phyloP scores from a whole-genome alignment of 1,140 invertebrate genomes.

The Drosophila orena region DNA sequence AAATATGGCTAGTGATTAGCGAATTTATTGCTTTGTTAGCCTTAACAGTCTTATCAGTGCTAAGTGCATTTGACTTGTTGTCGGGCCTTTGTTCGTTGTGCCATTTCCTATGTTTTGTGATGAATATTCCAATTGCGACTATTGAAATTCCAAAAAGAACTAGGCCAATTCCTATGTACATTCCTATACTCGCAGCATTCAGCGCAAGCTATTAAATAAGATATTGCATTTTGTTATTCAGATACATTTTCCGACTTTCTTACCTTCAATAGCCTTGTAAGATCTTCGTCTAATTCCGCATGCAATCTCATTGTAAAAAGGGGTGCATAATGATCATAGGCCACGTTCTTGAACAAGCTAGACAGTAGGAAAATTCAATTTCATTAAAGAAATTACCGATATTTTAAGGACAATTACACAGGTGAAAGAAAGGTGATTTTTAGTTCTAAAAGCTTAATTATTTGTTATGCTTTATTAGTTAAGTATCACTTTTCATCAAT shows the following conservation, averaged over 20 bases:
- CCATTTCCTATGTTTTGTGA: constrained; percentile 65
- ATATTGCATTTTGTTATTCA: background rate
- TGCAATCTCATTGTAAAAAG: constrained; percentile 47
- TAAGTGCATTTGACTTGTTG: constrained; percentile 24
- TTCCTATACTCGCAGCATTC: constrained; percentile 44
- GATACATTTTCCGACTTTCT: background rate
- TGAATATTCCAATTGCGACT: constrained; percentile 32
- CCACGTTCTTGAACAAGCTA: constrained; percentile 52
- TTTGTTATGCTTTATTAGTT: too few species aligned
- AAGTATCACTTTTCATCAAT: too few species aligned
- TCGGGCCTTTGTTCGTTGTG: constrained; percentile 33
- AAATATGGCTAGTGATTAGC: constrained; percentile 12
- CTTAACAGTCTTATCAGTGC: constrained; percentile 20
- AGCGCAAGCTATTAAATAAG: constrained; percentile 39
- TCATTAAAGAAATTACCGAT: too few species aligned
- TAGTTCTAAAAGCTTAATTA: too few species aligned
- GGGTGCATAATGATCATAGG: constrained; percentile 69
- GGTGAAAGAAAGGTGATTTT: too few species aligned
- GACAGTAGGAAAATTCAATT: background rate
- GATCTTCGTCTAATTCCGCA: constrained; percentile 49
- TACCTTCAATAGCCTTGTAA: constrained; percentile 51
- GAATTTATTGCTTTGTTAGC: constrained; percentile 8
- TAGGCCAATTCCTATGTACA: constrained; percentile 49
- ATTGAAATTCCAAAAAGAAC: constrained; percentile 44
- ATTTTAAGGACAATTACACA: too few species aligned